phyloP scores from a whole-genome alignment of 1,140 invertebrate species.

The Zaprionus kolodkinae region DNA sequence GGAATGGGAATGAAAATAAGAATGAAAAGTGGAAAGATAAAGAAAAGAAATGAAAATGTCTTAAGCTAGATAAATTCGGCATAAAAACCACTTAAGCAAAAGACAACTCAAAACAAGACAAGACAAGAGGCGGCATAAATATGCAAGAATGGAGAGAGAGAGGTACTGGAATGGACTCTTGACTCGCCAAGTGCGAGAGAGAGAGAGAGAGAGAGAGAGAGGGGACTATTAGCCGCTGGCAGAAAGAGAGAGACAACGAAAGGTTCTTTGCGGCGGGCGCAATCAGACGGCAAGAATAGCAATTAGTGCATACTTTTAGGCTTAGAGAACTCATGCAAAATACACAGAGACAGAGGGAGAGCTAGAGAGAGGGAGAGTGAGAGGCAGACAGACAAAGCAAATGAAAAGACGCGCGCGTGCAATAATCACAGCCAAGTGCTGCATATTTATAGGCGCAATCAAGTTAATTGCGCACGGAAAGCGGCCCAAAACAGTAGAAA shows the following conservation, averaged over 20 bases:
- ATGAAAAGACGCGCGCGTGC: slow-evolving; percentile 56
- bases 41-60: slow-evolving; percentile 5
- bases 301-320: slow-evolving; percentile 74
- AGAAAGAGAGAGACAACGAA: neutral
- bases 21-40: neutral
- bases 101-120: slow-evolving; percentile 8
- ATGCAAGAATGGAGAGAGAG: neutral
- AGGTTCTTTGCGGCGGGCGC: slow-evolving; percentile 25
- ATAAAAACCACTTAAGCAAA: slow-evolving; percentile 8
- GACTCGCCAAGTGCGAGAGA: too few species aligned
- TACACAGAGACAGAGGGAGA: neutral
- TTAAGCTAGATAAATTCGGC: slow-evolving; percentile 5
- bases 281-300: slow-evolving; percentile 64
- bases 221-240: too few species aligned
- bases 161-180: too few species aligned
- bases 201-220: neutral
- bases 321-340: slow-evolving; percentile 35
- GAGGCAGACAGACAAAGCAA: slow-evolving; percentile 7
- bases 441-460: slow-evolving; percentile 84
- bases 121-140: slow-evolving; percentile 6
- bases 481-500: slow-evolving; percentile 8
- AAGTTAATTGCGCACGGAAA: slow-evolving; percentile 75
- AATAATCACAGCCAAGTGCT: slow-evolving; percentile 78
- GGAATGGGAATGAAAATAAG: neutral
- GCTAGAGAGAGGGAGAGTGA: slow-evolving; percentile 4